Base-by-base conservation (phyloP, 2,888 invertebrate genomes). In the Bembecia ichneumoniformis region DNA sequence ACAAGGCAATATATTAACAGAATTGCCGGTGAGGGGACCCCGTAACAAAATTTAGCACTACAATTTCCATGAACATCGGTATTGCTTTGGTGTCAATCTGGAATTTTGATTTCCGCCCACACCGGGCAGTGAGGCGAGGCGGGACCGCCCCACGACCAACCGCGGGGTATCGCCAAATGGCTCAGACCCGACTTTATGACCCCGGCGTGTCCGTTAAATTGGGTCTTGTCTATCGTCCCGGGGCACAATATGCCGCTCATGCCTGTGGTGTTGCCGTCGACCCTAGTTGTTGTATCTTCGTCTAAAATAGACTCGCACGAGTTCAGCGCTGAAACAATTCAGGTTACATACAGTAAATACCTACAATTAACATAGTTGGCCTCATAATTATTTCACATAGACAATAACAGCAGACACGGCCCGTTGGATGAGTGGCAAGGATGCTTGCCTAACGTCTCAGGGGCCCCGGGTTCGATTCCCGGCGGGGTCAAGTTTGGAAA, bases 61-160 rank as follows among this genome's bases (percentile, higher is more conserved):
- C 20, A 28, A 20, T 28, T 7, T 28, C 52, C 58, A 52, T 52
- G 58, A 45, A 55, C 2, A 7, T 3, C 46, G 16, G 51, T 48
- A 20, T 49, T 51, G 35, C 45, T 49, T 60, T 57, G 64, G 64
- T 53, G 80, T 86, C 86, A 87, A 78, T 84, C 86, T 35, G 84
- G 80, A 49, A 86, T 63, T 44, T 82, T 80, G 4, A 83, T 77
- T 72, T 94, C 94, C n/a, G 90, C 90, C 92, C 93, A 95, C 1
- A 94, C 80, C 1, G 95, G 95, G 62, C 91, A 93, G 73, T 90
- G 91, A 36, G 91, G 90, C 20, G 93, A 93, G 1, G 91, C 93
- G 0, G 91, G 88, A 0, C 95, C 95, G 10, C 94, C 94, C 94
- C 94, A 94, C 14, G 89, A 90, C 94, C 94, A 95, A 3, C 93